Evolutionary conservation across 2,888 invertebrate species (phyloP).

Genomic region (Crossocerus cetratus): DNA sequence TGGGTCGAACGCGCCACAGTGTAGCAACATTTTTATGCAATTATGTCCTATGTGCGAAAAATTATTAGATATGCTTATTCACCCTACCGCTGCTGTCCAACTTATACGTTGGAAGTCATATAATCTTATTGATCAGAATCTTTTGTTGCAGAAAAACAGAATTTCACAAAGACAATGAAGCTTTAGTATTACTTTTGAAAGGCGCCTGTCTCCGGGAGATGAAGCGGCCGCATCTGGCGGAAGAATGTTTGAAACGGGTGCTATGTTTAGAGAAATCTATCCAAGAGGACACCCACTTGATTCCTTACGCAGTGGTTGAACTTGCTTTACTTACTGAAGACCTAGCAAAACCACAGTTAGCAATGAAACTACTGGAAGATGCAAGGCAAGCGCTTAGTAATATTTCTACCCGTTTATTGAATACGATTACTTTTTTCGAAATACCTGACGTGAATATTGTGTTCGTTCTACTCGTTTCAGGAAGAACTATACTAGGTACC

Average conservation of each 20-base stretch:
- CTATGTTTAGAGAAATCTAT: constrained; percentile 84
- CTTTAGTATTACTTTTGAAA: constrained; percentile 86
- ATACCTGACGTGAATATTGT: neutral
- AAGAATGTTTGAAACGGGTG: constrained; percentile 84
- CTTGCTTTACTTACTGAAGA: constrained; percentile 88
- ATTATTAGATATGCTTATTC: too few relatives aligned
- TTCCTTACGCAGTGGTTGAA: constrained; percentile 92
- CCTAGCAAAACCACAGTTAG: constrained; percentile 83
- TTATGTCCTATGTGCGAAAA: too few relatives aligned
- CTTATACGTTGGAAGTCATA: neutral
- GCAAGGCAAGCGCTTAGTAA: constrained; percentile 83
- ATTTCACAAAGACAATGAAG: constrained; percentile 85
- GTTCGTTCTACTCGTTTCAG: constrained; percentile 78
- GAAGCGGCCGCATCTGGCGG: constrained; percentile 86
- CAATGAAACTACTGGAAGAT: constrained; percentile 86
- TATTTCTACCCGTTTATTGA: neutral
- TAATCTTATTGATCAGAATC: neutral
- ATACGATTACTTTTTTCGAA: neutral
- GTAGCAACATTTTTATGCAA: too few relatives aligned
- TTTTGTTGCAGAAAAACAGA: constrained; percentile 70
- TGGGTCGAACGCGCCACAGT: too few relatives aligned
- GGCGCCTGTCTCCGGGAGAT: constrained; percentile 90
- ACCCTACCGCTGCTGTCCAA: too few relatives aligned
- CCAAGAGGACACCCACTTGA: constrained; percentile 88
- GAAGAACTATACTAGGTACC: constrained; percentile 92